Percentiles rank a stretch among this genome's conserved stretches.
These are phyloP conservation scores for Geopemphigus sp. DNA, from an alignment of 1,140 invertebrate species.

Conservation along the genomic window DNA sequence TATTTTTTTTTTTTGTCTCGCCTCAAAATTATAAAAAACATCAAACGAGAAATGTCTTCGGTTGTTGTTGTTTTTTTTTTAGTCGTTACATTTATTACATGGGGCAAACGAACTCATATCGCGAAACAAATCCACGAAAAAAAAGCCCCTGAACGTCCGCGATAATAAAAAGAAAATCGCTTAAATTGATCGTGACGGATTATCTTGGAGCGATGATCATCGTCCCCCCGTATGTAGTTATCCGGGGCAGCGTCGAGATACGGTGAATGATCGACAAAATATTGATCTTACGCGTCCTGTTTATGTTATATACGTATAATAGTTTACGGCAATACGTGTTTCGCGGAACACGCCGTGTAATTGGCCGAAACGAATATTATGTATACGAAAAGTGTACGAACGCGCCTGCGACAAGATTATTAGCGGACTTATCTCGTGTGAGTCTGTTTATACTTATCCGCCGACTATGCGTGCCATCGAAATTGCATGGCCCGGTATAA, in stretches of 20 bases:
- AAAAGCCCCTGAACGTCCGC: background rate
- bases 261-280: slow-evolving; percentile 8
- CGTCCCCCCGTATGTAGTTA: slow-evolving; percentile 3
- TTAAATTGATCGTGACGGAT: slow-evolving; percentile 35
- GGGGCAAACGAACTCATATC: slow-evolving; percentile 31
- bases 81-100: too few relatives aligned
- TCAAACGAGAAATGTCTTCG: slow-evolving; percentile 17
- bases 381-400: too few relatives aligned
- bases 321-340: background rate
- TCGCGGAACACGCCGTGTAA: slow-evolving; percentile 3
- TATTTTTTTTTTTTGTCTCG: slow-evolving; percentile 4
- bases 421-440: too few relatives aligned
- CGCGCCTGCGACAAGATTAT: slow-evolving; percentile 14
- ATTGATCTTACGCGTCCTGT: too few relatives aligned
- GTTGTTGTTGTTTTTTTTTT: too few relatives aligned
- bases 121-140: background rate
- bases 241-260: background rate
- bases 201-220: slow-evolving; percentile 31
- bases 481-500: background rate
- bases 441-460: slow-evolving; percentile 24
- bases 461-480: background rate
- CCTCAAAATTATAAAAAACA: slow-evolving; percentile 6
- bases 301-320: background rate
- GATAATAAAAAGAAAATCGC: background rate
- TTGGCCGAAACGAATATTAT: slow-evolving; percentile 37